Evolutionary conservation across 2,113 vertebrate genomes (phyloP), one percentile per base, ranked within the genome.

Genomic region (Noturus placidus): DNA sequence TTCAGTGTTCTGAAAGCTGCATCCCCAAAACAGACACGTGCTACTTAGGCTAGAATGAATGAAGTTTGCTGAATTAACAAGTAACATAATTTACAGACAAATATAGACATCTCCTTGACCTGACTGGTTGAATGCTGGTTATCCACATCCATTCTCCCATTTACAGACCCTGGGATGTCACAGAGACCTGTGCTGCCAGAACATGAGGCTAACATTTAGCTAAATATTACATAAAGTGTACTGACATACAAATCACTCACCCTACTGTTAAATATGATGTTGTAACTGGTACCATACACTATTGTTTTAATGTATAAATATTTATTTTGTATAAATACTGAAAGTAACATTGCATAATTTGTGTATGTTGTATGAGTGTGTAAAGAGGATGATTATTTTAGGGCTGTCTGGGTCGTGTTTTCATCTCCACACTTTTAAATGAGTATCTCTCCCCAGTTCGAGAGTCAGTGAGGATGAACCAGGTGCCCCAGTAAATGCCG

Each of bases 401-500:
- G n/a, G 74, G 88, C 27, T 17, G 86, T 82, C 86, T 92, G 6
- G 94, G 93, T 82, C 95, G 93, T 0, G 93, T 95, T 91, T 96
- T 96, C 94, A 96, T 95, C 91, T 96, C 95, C 54, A 95, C 93
- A 70, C 87, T 94, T 87, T 95, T 96, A 90, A 96, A 96, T 9
- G 95, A 96, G 86, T 96, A 96, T 86, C 95, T 95, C 80, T 96
- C 95, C 61, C 95, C 95, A 6, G 93, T 94, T 56, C 92, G 93
- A 56, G 94, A 94, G 19, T 96, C 95, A 14, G 95, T 96, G 87
- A 96, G 91, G 86, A 96, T 96, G 92, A 96, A 96, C 96, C 96
- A 96, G 0, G 95, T 95, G 13, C 95, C 95, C 96, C 95, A 96
- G 92, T 95, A 96, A 91, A 96, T 96, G 20, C 95, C 95, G 1